Percentiles rank a stretch among this genome's conserved stretches.
phyloP scores from a whole-genome alignment of 2,113 vertebrate genomes.

The Gymnobelideus leadbeateri region DNA sequence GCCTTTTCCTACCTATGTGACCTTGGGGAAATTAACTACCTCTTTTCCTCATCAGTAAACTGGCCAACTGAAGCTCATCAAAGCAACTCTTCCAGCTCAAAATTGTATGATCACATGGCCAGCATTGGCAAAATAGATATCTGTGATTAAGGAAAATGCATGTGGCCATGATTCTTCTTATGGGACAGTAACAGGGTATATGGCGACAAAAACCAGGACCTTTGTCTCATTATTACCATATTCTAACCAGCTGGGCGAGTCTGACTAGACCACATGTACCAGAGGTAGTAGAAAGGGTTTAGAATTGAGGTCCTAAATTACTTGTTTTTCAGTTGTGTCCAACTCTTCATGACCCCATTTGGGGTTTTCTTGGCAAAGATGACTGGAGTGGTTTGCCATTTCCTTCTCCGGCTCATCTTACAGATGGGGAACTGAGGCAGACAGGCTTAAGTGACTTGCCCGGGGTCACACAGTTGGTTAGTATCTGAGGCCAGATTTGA shows the following conservation, averaged over 20 bases:
- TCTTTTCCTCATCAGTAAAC: background rate
- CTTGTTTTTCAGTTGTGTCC: background rate
- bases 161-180: background rate
- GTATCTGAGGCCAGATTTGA: too few species aligned
- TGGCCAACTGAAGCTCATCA: background rate
- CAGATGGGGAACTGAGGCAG: too few species aligned
- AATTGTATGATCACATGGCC: background rate
- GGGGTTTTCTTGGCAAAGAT: too few species aligned
- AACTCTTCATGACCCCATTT: too few species aligned
- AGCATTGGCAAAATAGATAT: background rate
- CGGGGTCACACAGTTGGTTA: too few species aligned
- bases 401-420: too few species aligned
- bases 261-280: background rate
- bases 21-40: background rate
- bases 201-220: background rate
- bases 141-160: background rate
- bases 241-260: background rate
- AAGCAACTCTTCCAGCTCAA: background rate
- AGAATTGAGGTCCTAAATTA: background rate
- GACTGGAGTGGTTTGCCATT: too few species aligned
- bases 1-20: background rate
- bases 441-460: too few species aligned
- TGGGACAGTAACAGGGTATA: too few species aligned
- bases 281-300: background rate
- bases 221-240: background rate